Evolutionary conservation across 2,797 vertebrate species (phyloP), one percentile per base, ranked within the genome.

Genomic region (Enteromius afrohamiltoni): DNA sequence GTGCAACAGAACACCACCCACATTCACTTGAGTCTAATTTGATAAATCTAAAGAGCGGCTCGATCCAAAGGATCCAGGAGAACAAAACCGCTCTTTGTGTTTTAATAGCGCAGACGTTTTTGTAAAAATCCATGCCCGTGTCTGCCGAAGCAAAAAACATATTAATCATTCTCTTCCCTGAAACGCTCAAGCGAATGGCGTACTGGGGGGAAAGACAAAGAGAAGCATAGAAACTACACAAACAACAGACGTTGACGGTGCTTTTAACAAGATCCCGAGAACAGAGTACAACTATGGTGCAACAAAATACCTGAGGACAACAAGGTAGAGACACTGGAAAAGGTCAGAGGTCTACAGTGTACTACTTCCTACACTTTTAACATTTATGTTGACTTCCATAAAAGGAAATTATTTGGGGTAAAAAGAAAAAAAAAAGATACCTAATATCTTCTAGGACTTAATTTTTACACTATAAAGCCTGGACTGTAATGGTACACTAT

Each of bases 11-110:
- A 89, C 85, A 85, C 88, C 88, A 87, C 81, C 85, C 84, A 85
- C 84, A 81, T 85, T 83, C 83, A 76, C 78, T 75, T 84, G 45
- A 71, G 42, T 88, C 85, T 80, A 85, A 86, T 86, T 86, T 88
- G 85, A 88, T 88, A 86, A 85, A 88, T 84, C 82, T 77, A 80
- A 84, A 86, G 78, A 85, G 82, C 68, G 81, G 69, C 68, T 76
- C 76, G 79, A 82, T 85, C 83, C 86, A 86, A 83, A 76, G 85
- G 62, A 82, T 83, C 26, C 65, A 26, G 49, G 58, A 80, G 86
- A 88, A 87, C 84, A 88, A 89, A 88, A 83, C 85, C 49, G 2
- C 73, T 77, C 85, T 88, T 88, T 88, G 84, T 89, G 45, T 88
- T 81, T 87, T 82, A 80, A 87, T 49, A 65, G 83, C 8, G 47